Base-by-base conservation (phyloP, 1,140 invertebrate species). In the Branchinecta lynchi region DNA sequence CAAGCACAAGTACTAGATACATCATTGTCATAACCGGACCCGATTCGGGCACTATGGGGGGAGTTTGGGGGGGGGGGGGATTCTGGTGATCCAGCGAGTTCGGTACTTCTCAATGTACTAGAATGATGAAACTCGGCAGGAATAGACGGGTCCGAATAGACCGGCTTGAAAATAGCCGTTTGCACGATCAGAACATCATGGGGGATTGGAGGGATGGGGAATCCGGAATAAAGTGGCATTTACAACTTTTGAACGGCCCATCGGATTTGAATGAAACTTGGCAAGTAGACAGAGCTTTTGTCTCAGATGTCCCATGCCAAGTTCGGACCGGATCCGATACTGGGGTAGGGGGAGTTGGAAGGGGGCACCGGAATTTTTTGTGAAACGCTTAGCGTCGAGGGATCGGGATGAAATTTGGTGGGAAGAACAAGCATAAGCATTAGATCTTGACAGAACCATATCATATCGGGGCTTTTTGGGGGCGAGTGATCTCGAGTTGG, bases 401-500 rank as follows among this genome's bases (percentile, higher is more conserved):
- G 46, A 51, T 51, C 46, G 46, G 46, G 46, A 51, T 51, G 46
- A 51, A 51, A 51, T n/a, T 51, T 51, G 46, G 46, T 51, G 46
- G 46, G 46, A 51, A 51, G n/a, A 51, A 51, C n/a, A 51, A 51
- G 46, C 46, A 51, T 9, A 51, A 51, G 46, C n/a, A n/a, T n/a
- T n/a, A n/a, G n/a, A n/a, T n/a, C n/a, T n/a, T n/a, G n/a, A n/a
- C n/a, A n/a, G n/a, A n/a, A n/a, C n/a, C n/a, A n/a, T n/a, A n/a
- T n/a, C n/a, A n/a, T n/a, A n/a, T n/a, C n/a, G n/a, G n/a, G n/a
- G n/a, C n/a, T n/a, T n/a, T n/a, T n/a, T n/a, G n/a, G n/a, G n/a
- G n/a, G n/a, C n/a, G n/a, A n/a, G n/a, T n/a, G n/a, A n/a, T n/a
- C n/a, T n/a, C n/a, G n/a, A n/a, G n/a, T n/a, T n/a, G n/a, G n/a